Conservation (phyloP, 1,140 invertebrate species). For the Apocrypta bakeri region DNA sequence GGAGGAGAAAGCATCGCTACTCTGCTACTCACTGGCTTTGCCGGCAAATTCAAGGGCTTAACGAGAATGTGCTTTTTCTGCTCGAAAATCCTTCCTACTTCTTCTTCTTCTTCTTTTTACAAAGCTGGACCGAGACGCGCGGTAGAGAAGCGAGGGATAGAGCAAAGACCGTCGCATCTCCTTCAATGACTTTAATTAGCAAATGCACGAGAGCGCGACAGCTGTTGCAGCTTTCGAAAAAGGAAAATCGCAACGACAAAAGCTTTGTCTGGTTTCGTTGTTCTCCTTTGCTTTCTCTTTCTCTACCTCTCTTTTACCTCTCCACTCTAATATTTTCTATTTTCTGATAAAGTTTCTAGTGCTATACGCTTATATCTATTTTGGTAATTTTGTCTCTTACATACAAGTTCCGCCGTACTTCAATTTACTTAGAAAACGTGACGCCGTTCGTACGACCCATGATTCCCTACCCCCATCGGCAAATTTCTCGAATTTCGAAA, state of each 20-base stretch:
- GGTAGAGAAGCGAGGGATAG: not conserved
- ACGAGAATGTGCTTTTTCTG: slow-evolving; percentile 37
- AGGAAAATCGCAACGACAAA: not conserved
- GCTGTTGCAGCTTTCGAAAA: not conserved
- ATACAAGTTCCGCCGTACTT: not conserved
- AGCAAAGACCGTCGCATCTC: slow-evolving; percentile 42
- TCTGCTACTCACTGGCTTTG: not conserved
- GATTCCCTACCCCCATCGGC: too few relatives aligned
- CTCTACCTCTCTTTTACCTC: not conserved
- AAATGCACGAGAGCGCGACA: slow-evolving; percentile 31
- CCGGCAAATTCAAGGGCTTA: slow-evolving; percentile 45
- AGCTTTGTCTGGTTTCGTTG: not conserved
- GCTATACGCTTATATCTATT: too few relatives aligned
- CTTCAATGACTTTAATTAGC: slow-evolving; percentile 46
- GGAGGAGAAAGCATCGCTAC: not conserved
- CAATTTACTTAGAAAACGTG: too few relatives aligned
- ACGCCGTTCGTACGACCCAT: too few relatives aligned
- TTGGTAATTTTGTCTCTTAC: too few relatives aligned
- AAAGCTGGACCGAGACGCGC: not conserved
- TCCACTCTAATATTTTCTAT: not conserved
- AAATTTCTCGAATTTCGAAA: too few relatives aligned
- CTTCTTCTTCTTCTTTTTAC: slow-evolving; percentile 43
- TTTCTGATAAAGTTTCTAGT: not conserved
- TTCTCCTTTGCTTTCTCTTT: not conserved
- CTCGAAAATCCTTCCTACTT: slow-evolving; percentile 22